Conservation (phyloP, 2,113 vertebrate species). For the Paradisaea rubra region DNA sequence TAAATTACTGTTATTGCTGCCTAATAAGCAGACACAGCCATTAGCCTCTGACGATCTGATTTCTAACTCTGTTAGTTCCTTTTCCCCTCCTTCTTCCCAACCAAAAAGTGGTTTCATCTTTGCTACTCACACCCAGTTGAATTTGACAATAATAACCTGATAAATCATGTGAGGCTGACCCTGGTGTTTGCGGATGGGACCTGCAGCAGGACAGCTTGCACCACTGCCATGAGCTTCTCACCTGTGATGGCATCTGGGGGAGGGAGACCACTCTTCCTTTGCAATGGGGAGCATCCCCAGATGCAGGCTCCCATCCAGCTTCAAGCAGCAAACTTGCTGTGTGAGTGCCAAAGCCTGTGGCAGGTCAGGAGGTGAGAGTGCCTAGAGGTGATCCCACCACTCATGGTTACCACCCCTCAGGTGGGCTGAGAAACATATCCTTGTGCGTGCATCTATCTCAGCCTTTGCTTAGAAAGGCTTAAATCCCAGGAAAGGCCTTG, state of each 20-base stretch:
- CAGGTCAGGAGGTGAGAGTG: background rate
- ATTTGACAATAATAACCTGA: background rate
- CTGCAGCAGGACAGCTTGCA: background rate
- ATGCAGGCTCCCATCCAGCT: background rate
- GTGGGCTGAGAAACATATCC: background rate
- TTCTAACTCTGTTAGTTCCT: background rate
- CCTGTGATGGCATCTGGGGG: background rate
- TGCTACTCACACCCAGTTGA: background rate
- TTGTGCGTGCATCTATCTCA: background rate
- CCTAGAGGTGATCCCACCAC: accelerated
- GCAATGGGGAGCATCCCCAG: background rate
- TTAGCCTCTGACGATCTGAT: background rate
- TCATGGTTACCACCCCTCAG: background rate
- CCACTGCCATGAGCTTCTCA: background rate
- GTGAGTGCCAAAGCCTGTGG: background rate
- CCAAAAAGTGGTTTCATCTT: background rate
- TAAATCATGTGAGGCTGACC: background rate
- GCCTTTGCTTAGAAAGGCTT: background rate
- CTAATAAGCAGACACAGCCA: background rate
- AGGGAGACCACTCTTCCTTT: background rate
- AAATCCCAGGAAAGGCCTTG: background rate
- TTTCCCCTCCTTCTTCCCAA: background rate
- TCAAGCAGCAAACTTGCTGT: background rate
- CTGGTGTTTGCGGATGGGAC: accelerated
- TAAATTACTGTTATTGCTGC: slow-evolving; percentile 5